Base-by-base conservation (phyloP, 1,140 invertebrate genomes). In the Amyelois transitella region DNA sequence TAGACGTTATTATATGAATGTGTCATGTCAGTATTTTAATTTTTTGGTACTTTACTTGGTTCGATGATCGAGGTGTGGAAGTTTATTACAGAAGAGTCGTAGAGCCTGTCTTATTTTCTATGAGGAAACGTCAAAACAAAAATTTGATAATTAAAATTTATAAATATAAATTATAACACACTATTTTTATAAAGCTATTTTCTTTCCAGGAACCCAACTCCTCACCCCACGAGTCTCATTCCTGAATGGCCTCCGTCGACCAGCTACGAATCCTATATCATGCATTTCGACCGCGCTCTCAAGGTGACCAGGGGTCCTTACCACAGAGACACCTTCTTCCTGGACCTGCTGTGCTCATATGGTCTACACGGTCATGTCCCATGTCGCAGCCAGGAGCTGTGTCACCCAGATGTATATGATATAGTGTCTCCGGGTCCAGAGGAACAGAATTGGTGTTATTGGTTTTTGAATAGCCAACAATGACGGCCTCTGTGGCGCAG, bases 191-290 rank as follows among this genome's bases (percentile, higher is more conserved):
- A 14, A 38, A 2, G 17, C 19, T 44, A 44, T 28, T 28, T 6
- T 10, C 5, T 48, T 60, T 63, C 18, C 60, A 69, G 66, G 21
- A 51, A 69, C n/a, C 66, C 66, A 12, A 69, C 60, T 8, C 66
- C 66, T 4, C 12, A 12, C 0, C 24, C 18, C 7, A 54, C 55
- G 0, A 18, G 28, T 18, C 48, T 66, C 10, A 32, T 66, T 1
- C 66, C 66, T 1, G 51, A 60, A 2, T 69, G 66, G 66, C 60
- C 61, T 14, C 12, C 43, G 8, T 45, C 49, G 5, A 64, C 43
- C 1, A 25, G 21, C 10, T 56, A 58, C 52, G n/a, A 22, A 1
- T 54, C 60, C 5, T 21, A 28, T 8, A 24, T 54, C 10, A 50
- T 66, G 57, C 19, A 20, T 6, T 47, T 66, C 0, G 57, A 58